Base-by-base conservation (phyloP, 92 coral and sea anemone genomes). In the Porites evermanni region DNA sequence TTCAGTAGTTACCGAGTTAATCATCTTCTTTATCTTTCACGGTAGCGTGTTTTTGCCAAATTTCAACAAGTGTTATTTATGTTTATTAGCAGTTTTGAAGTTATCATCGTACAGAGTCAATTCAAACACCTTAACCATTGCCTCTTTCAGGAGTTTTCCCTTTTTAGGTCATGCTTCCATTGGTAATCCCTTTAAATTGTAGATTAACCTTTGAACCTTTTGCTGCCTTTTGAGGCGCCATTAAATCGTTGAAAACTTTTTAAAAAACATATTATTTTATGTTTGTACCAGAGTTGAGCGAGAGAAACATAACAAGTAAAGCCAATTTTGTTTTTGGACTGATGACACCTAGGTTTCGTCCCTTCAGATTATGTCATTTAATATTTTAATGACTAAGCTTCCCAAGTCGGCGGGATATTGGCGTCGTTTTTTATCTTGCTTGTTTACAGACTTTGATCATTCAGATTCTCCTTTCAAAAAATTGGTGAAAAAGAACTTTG, bases 341-440 rank as follows among this genome's bases (percentile, higher is more conserved):
- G 64, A 47, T 17, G 44, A 54, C 72, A 79, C 44, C 65, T 54
- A 65, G 21, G 74, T 32, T 32, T 10, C 9, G 21, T 67, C 53
- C 61, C 73, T 20, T 32, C 53, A 21, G 8, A 9, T 20, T 17
- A 21, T 69, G 59, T 70, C 51, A 81, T 79, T 21, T 79, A 67
- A 17, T 67, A 66, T 79, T 20, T 81, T 81, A 56, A 56, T 14
- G 69, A 70, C 32, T 59, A 58, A 70, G 86, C 65, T 81, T 70
- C 60, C 60, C 58, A 19, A 11, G 63, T 63, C 73, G 44, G 53
- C 74, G 61, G 29, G 87, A 65, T 73, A 74, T 74, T 63, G 87
- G 70, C 80, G 61, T 83, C 87, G 38, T 51, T 47, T 24, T 72
- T 17, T 60, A 5, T 60, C 47, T 59, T 72, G 67, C 67, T 53